A percentile compares a stretch with the other conserved stretches of the same genome.
phyloP scores from a whole-genome alignment of 2,113 vertebrate species.

The Nyctibius bracteatus region DNA sequence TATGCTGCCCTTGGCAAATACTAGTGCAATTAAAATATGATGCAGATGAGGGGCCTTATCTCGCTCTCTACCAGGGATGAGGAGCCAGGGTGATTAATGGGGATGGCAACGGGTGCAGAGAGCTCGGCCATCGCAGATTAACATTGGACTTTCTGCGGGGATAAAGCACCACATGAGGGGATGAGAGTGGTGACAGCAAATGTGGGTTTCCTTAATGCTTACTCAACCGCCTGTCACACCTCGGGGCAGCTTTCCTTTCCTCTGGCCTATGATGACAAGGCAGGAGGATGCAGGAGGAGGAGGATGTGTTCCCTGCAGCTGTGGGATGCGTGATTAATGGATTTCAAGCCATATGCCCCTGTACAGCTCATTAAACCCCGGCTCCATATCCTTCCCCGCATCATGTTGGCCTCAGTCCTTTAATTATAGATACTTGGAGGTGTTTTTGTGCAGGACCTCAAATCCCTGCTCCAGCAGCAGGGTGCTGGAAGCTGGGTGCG shows the following conservation, averaged over 20 bases:
- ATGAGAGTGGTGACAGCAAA: neutral
- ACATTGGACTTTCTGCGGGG: neutral
- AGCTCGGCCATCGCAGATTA: neutral
- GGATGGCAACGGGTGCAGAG: fast-evolving
- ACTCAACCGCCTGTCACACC: neutral
- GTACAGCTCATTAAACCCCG: fast-evolving
- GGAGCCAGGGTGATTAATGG: neutral
- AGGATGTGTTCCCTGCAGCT: fast-evolving
- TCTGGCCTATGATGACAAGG: fast-evolving
- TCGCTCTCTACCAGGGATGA: neutral
- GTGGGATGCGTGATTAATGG: fast-evolving
- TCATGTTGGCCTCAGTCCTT: neutral
- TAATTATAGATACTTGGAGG: neutral
- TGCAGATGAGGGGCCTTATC: neutral
- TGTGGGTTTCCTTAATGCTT: neutral
- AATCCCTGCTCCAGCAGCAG: neutral
- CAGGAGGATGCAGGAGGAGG: neutral
- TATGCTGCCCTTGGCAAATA: neutral
- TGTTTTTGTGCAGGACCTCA: fast-evolving
- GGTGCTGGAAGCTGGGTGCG: neutral
- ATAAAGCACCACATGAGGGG: fast-evolving
- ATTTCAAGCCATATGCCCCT: neutral
- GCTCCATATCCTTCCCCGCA: neutral
- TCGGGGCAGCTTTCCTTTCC: neutral
- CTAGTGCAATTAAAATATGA: neutral